Percentiles rank a stretch among this genome's conserved stretches.
Evolutionary conservation across 2,888 invertebrate species (phyloP).

Genomic region (Tridacna gigas): DNA sequence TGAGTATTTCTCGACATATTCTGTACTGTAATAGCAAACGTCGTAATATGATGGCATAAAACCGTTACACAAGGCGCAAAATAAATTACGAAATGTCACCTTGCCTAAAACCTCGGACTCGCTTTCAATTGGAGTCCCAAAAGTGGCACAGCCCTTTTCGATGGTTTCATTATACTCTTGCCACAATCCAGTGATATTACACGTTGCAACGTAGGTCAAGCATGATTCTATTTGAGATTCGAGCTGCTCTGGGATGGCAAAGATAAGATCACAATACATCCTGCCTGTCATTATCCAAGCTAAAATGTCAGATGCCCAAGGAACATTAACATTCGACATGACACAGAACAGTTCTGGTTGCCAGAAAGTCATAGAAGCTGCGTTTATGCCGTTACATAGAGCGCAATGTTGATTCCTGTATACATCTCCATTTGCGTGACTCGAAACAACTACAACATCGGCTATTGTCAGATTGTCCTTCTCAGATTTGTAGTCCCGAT

Average conservation of each 20-base stretch:
- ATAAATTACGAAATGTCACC: neutral
- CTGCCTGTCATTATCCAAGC: neutral
- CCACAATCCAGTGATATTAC: conserved; percentile 9
- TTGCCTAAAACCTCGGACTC: neutral
- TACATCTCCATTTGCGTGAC: neutral
- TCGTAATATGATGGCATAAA: neutral
- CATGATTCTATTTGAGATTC: neutral
- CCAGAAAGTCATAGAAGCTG: neutral
- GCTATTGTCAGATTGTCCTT: neutral
- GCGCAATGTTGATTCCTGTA: conserved; percentile 13
- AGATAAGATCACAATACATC: neutral
- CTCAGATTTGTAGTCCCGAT: neutral
- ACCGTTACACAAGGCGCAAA: conserved; percentile 12
- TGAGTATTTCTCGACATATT: conserved; percentile 8
- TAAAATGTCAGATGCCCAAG: neutral
- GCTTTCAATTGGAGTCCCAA: neutral
- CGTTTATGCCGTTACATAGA: neutral
- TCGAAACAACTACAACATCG: conserved; percentile 5
- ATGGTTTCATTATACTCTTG: neutral
- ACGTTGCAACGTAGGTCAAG: neutral
- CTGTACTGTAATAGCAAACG: neutral
- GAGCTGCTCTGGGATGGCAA: neutral
- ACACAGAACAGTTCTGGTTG: conserved; percentile 5
- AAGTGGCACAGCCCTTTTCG: neutral
- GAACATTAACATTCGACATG: neutral